Evolutionary conservation across 2,113 vertebrate genomes (phyloP), one percentile per base, ranked within the genome.

Genomic region (Tympanuchus pallidicinctus): DNA sequence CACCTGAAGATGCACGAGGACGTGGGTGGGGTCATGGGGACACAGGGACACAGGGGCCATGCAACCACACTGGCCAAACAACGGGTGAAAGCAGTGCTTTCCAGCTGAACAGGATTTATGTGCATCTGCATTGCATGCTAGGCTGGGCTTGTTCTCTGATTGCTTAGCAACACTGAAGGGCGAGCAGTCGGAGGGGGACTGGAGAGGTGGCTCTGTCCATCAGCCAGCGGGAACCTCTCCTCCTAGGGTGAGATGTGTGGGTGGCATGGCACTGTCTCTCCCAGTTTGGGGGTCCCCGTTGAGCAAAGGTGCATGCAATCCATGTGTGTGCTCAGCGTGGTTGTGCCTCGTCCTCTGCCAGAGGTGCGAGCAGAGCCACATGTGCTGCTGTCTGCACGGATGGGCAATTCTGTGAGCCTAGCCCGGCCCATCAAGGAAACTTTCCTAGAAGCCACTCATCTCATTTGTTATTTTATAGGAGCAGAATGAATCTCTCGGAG

Each of bases 11-110:
- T 28, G 25, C 27, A 7, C 18, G 11, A 24, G 38, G 61, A 40
- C 19, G 7, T 17, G 10, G 24, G 22, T 17, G 45, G 45, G 20
- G 10, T 47, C 57, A 3, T 54, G 1, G 66, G 47, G 86, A 15
- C 0, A 0, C 4, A 0, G 70, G 67, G 38, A 8, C 13, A 11
- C 0, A 2, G 34, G 32, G 34, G 18, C n/a, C 16, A 45, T 0
- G 11, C 34, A 1, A 60, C n/a, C 57, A 21, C 12, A 12, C 57
- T 60, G 57, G 32, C 32, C 57, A 60, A 3, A 0, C 8, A 0
- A 2, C 1, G 6, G 6, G 82, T 71, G 18, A 59, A 17, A 52
- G 67, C 45, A 3, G 6, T 0, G 4, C 52, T 56, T 47, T 47
- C 56, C 67, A 30, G 63, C 65, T 73, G 56, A 4, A 61, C 0